Conservation (phyloP, 2,113 vertebrate genomes). For the Turdus rufiventris region DNA sequence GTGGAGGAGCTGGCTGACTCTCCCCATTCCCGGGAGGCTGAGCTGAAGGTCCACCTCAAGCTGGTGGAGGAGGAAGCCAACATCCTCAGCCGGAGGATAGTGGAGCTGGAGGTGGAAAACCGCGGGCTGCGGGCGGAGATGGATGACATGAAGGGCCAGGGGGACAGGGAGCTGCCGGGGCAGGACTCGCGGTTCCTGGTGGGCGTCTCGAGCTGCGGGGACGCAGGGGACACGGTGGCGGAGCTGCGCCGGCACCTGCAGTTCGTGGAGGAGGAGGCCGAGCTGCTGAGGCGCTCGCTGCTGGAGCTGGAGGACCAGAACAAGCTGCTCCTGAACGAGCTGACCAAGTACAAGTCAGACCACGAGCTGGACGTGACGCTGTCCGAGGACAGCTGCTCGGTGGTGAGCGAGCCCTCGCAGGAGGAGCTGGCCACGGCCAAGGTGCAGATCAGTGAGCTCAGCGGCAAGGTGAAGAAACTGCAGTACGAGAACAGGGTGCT, state of each 20-base stretch:
- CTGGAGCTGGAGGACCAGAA: conserved; percentile 98
- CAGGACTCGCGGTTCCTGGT: conserved; percentile 69
- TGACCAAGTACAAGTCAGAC: conserved; percentile 92
- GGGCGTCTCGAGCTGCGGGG: conserved; percentile 65
- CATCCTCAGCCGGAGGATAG: conserved; percentile 91
- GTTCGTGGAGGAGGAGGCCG: conserved; percentile 98
- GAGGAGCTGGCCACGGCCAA: conserved; percentile 87
- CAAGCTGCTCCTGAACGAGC: conserved; percentile 91
- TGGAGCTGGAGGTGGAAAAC: conserved; percentile 98
- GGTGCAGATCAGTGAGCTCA: conserved; percentile 92
- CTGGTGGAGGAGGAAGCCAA: conserved; percentile 98
- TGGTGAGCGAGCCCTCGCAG: conserved; percentile 85
- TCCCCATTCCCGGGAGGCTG: conserved; percentile 90
- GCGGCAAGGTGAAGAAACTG: conserved; percentile 95
- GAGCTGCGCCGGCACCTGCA: conserved; percentile 95
- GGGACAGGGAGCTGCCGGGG: conserved; percentile 67
- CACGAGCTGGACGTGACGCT: conserved; percentile 75
- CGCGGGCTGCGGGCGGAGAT: conserved; percentile 92
- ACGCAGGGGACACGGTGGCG: conserved; percentile 82
- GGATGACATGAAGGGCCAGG: conserved; percentile 88
- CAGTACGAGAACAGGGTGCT: conserved; percentile 97
- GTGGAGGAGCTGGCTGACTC: conserved; percentile 91
- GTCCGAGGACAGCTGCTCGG: conserved; percentile 82
- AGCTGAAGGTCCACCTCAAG: conserved; percentile 92
- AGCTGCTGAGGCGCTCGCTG: conserved; percentile 89